Conservation (phyloP, 2,113 vertebrate species). For the Hiodon tergisus region DNA sequence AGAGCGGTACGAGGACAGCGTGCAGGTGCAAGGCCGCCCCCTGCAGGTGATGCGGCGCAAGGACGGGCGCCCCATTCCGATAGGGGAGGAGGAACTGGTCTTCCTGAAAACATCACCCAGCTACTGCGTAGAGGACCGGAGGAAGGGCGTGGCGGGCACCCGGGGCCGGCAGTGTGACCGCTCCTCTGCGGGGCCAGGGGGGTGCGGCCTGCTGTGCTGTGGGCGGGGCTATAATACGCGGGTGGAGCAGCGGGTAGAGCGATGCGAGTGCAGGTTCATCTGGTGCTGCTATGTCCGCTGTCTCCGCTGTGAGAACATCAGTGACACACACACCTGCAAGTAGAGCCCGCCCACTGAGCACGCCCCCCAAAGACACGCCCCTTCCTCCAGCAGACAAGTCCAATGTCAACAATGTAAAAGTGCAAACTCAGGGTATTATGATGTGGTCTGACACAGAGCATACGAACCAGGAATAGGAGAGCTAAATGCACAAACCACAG, state of each 20-base stretch:
- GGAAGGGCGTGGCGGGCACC: slow-evolving; percentile 77
- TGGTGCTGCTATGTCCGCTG: slow-evolving; percentile 98
- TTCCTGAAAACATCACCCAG: slow-evolving; percentile 89
- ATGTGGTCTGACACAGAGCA: too few relatives aligned
- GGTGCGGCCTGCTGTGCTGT: slow-evolving; percentile 92
- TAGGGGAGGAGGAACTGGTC: slow-evolving; percentile 75
- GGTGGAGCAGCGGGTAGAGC: slow-evolving; percentile 78
- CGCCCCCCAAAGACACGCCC: neutral
- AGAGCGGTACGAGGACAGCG: slow-evolving; percentile 84
- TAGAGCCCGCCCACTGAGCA: slow-evolving; percentile 38
- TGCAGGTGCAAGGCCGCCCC: slow-evolving; percentile 75
- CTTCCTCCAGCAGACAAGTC: too few relatives aligned
- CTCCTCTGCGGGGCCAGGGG: slow-evolving; percentile 68
- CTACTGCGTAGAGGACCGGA: slow-evolving; percentile 83
- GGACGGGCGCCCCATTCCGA: slow-evolving; percentile 60
- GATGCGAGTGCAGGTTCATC: slow-evolving; percentile 92
- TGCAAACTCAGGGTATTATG: too few relatives aligned
- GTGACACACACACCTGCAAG: slow-evolving; percentile 92
- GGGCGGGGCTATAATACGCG: slow-evolving; percentile 93
- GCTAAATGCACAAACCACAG: too few relatives aligned
- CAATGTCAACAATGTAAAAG: too few relatives aligned
- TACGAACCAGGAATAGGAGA: too few relatives aligned
- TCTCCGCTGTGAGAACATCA: slow-evolving; percentile 88
- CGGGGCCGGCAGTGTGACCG: slow-evolving; percentile 86
- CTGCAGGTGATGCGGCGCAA: slow-evolving; percentile 73